Percentiles rank a stretch among this genome's conserved stretches.
phyloP scores from a whole-genome alignment of 1,140 invertebrate genomes.

The Lerema accius region DNA sequence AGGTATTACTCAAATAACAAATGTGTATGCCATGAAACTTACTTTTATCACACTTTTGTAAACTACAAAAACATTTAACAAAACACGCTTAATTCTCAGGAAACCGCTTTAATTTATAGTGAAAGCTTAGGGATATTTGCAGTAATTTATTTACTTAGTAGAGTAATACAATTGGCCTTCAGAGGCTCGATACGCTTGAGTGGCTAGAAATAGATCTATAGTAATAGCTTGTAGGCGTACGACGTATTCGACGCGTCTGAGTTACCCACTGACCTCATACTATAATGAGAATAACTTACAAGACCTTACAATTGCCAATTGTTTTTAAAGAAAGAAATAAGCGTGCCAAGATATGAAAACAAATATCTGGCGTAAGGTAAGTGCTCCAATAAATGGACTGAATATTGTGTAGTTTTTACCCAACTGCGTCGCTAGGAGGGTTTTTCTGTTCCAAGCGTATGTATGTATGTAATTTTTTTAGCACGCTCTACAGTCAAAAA shows the following conservation, averaged over 20 bases:
- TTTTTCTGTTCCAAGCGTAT: too few species aligned
- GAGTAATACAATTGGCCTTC: constrained; percentile 33
- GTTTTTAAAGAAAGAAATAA: background rate
- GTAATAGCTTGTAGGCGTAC: constrained; percentile 2
- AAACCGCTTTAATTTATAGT: background rate
- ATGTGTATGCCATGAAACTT: too few species aligned
- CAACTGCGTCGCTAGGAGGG: too few species aligned
- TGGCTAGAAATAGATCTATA: constrained; percentile 14
- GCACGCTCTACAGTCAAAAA: too few species aligned
- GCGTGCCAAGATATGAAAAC: background rate
- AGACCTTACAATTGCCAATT: background rate
- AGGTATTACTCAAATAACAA: too few species aligned
- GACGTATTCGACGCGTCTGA: constrained; percentile 4
- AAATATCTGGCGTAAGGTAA: too few species aligned
- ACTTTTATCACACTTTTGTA: background rate
- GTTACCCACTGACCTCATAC: constrained; percentile 2
- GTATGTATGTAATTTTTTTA: too few species aligned
- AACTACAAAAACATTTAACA: too few species aligned
- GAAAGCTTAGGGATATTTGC: constrained; percentile 24
- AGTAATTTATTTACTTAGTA: constrained; percentile 27
- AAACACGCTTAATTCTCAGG: background rate
- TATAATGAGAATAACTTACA: background rate
- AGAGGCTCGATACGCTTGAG: constrained; percentile 14
- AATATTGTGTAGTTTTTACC: too few species aligned
- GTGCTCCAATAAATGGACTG: too few species aligned